Evolutionary conservation across 2,888 invertebrate genomes (phyloP), one percentile per base, ranked within the genome.

Genomic region (Euplagia quadripunctaria): DNA sequence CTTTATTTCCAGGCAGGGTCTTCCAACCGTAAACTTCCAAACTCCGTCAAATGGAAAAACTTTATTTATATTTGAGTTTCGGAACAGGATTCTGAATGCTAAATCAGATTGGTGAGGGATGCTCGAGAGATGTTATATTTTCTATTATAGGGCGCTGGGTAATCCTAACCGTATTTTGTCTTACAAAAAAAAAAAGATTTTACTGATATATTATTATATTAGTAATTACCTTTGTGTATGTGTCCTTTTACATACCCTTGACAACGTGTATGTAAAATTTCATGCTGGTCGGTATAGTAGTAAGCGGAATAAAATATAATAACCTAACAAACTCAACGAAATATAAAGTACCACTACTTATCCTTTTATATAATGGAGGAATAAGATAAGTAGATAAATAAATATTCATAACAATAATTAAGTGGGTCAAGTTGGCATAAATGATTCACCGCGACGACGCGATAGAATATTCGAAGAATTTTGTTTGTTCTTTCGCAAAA

Each of bases 61-160:
- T 94, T 94, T 94, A 93, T 93, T 93, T 93, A 92, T 93, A 93
- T 93, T 93, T 93, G 93, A 93, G 91, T 93, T 92, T 87, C 88
- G 88, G 88, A 89, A 89, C 86, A 84, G 91, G 90, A 92, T 91
- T 90, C 90, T 92, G 94, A 94, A 94, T 94, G 93, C 93, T 87
- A 91, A 94, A 94, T 94, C 92, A 90, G 90, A 78, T 80, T 75
- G 77, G 73, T 72, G 71, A 31, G 70, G 73, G 72, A 75, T 49
- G 71, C 42, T 49, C 52, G 41, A 66, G 73, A 73, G 68, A 70
- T 51, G 71, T 69, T 74, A 74, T 74, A 73, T 83, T 6, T 61
- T 31, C 46, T 31, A 31, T 31, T 49, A 16, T 20, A 20, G 20
- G 67, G n/a, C 61, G 14, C 61, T 61, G 61, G 61, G 61, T 14